Conservation (phyloP, 1,140 invertebrate species). For the Schlechtendalia chinensis region DNA sequence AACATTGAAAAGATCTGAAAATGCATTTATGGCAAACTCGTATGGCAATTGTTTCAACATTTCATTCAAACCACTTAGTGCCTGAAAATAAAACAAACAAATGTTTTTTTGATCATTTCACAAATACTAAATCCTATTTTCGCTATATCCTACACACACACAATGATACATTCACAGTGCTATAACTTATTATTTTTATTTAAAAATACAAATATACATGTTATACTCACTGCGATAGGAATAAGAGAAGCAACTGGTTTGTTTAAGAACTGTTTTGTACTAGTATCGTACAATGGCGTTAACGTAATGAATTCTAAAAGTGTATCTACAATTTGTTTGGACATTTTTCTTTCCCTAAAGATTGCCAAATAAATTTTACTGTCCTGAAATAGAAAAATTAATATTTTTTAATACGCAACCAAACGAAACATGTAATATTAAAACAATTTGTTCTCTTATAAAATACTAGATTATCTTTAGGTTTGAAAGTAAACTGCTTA, state of each 20-base stretch:
- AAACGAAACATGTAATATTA: no score
- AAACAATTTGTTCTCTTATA: no score
- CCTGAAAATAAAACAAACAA: slow-evolving; percentile 6
- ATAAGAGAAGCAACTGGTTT: slow-evolving; percentile 42
- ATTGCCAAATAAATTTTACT: slow-evolving; percentile 36
- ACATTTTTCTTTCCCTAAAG: slow-evolving; percentile 24
- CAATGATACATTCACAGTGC: no score
- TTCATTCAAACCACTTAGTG: slow-evolving; percentile 40
- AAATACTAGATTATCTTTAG: no score
- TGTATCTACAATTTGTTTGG: slow-evolving; percentile 5
- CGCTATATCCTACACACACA: no score
- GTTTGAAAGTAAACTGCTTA: no score
- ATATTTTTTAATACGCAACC: neutral
- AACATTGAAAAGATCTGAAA: slow-evolving; percentile 36
- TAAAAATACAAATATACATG: no score
- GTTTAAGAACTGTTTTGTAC: slow-evolving; percentile 32
- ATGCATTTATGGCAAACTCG: neutral
- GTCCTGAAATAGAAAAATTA: slow-evolving; percentile 18
- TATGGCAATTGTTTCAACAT: slow-evolving; percentile 26
- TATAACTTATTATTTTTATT: no score
- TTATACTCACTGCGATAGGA: slow-evolving; percentile 34
- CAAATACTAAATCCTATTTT: no score
- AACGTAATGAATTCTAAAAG: slow-evolving; percentile 43
- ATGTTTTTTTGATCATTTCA: no score
- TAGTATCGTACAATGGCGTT: slow-evolving; percentile 41